Base-by-base conservation (phyloP, 2,888 invertebrate genomes). In the Scaeva pyrastri region DNA sequence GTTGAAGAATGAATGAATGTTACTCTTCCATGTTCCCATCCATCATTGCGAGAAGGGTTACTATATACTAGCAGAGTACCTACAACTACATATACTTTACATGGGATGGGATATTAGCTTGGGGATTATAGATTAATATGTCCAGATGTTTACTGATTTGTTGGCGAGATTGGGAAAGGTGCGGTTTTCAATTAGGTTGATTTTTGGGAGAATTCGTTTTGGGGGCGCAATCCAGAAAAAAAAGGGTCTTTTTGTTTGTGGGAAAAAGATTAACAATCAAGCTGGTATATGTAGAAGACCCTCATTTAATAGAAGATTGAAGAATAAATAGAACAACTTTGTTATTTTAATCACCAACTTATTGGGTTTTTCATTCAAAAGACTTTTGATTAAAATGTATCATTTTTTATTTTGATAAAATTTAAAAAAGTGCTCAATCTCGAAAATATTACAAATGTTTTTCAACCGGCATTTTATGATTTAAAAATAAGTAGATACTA, bases 111-210 rank as follows among this genome's bases (percentile, higher is more conserved):
- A 50, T 50, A 48, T 26, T 26, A 31, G 16, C 0, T 21, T 10
- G 36, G 73, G 73, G 73, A 73, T 52, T 41, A 41, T 19, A 50
- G 83, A 83, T 83, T 83, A 79, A 64, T 72, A 58, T 31, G 79
- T 84, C 84, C 84, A 79, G 84, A 79, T 79, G 84, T 75, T 70
- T 43, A 36, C 43, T 23, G 70, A 41, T 74, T 71, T 58, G 48
- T 74, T 43, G 41, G 16, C 41, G 73, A 58, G 58, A 73, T 73
- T 58, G 62, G 10, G 62, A 71, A 62, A 62, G 72, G 56, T 66
- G 66, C 68, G 58, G 73, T 66, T 73, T 73, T 79, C 66, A 73
- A 73, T 79, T 75, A 64, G 43, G 55, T 64, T 62, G 52, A 52
- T 26, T 71, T 26, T 71, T 52, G 39, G 68, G 10, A 66, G 43